Conservation (phyloP, 2,797 vertebrate species). For the Falco concolor region DNA sequence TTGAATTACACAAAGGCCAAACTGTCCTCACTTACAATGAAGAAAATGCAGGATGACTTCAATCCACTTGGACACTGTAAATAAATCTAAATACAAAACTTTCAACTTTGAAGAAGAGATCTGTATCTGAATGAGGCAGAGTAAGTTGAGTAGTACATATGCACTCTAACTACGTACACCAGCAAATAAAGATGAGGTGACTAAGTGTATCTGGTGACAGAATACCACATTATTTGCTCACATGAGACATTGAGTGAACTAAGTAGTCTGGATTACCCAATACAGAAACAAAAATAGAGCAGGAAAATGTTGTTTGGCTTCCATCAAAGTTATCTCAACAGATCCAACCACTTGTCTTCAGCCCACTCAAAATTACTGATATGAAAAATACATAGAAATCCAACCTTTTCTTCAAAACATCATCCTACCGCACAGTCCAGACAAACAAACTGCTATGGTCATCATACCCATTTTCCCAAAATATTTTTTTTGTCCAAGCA, state of each 20-base stretch:
- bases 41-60: neutral
- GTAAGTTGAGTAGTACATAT: neutral
- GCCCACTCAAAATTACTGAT: neutral
- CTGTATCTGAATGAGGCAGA: neutral
- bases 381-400: neutral
- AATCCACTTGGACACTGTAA: neutral
- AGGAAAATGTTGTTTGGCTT: neutral
- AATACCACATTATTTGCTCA: neutral
- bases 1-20: neutral
- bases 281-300: neutral
- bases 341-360: neutral
- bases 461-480: fast-evolving
- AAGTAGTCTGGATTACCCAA: neutral
- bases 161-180: fast-evolving
- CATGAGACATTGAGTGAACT: neutral
- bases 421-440: neutral
- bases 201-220: neutral
- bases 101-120: neutral
- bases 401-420: neutral
- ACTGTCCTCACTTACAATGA: neutral
- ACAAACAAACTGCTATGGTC: neutral
- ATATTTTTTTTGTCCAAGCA: neutral
- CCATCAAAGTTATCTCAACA: neutral
- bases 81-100: neutral
- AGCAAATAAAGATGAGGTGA: neutral